Evolutionary conservation across 2,113 vertebrate genomes (phyloP).

Genomic region (Amia ocellicauda): DNA sequence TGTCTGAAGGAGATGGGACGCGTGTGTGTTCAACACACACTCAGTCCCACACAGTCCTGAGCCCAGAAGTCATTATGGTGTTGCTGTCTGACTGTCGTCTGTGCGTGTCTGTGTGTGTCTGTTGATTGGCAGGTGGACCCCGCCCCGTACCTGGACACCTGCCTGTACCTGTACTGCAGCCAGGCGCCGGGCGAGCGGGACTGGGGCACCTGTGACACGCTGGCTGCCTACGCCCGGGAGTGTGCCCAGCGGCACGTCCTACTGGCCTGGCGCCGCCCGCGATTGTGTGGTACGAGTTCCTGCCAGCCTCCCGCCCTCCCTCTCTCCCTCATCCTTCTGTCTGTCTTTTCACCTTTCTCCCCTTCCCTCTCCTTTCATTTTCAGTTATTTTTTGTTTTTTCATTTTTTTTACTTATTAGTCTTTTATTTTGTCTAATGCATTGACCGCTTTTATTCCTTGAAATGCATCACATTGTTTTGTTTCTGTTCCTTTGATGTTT

Average conservation of each 20-base stretch:
- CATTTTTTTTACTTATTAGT: not conserved
- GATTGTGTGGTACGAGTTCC: slow-evolving; percentile 70
- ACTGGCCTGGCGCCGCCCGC: slow-evolving; percentile 66
- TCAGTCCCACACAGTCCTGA: no score
- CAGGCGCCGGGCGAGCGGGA: slow-evolving; percentile 20
- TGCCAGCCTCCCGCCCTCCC: not conserved
- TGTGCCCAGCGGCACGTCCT: slow-evolving; percentile 65
- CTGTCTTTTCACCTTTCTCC: not conserved
- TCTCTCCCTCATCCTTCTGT: not conserved
- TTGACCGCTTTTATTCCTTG: no score
- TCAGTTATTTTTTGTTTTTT: no score
- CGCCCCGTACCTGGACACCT: slow-evolving; percentile 66
- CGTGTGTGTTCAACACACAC: no score
- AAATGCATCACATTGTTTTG: no score
- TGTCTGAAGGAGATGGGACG: no score
- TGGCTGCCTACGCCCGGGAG: slow-evolving; percentile 74
- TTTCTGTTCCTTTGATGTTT: no score
- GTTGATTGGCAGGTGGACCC: slow-evolving; percentile 75
- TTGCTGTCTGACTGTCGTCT: not conserved
- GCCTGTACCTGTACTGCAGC: slow-evolving; percentile 71
- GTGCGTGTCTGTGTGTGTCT: no score
- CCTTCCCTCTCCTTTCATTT: not conserved
- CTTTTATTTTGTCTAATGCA: no score
- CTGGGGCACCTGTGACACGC: slow-evolving; percentile 63
- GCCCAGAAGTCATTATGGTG: no score